Evolutionary conservation across 1,140 invertebrate genomes (phyloP).

Genomic region (Magallana gigas): DNA sequence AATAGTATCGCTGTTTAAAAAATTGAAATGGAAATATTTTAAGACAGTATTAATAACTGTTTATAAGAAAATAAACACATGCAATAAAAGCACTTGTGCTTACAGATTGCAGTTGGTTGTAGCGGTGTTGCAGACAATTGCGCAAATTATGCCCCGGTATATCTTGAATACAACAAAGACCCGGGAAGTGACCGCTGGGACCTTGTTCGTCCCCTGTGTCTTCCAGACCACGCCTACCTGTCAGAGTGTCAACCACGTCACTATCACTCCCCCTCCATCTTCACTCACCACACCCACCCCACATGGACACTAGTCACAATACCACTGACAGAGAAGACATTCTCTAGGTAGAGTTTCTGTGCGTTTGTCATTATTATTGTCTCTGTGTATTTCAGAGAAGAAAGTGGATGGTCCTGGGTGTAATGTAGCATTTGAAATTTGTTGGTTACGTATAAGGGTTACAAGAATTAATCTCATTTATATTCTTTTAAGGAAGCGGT

Average conservation of each 20-base stretch:
- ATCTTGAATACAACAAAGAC: conserved; percentile 77
- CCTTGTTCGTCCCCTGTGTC: conserved; percentile 76
- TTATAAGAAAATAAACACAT: no score
- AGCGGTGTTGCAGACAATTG: conserved; percentile 68
- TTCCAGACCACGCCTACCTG: conserved; percentile 69
- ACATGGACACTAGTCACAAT: conserved; percentile 79
- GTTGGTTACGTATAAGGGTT: no score
- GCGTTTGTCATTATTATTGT: no score
- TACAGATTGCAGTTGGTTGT: conserved; percentile 78
- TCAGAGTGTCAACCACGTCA: conserved; percentile 77
- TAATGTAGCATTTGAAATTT: no score
- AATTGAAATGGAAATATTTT: no score
- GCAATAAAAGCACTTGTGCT: neutral
- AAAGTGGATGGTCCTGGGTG: no score
- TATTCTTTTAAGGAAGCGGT: no score
- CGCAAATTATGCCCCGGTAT: conserved; percentile 60
- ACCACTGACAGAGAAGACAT: conserved; percentile 77
- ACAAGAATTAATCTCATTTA: no score
- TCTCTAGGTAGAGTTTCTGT: conserved; percentile 71
- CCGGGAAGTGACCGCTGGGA: conserved; percentile 75
- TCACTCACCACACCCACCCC: conserved; percentile 72
- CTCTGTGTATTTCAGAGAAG: no score
- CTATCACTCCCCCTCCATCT: conserved; percentile 77
- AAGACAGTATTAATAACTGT: no score
- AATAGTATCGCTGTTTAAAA: no score